Evolutionary conservation across 2,113 vertebrate genomes (phyloP).

Genomic region (Solenodon paradoxus): DNA sequence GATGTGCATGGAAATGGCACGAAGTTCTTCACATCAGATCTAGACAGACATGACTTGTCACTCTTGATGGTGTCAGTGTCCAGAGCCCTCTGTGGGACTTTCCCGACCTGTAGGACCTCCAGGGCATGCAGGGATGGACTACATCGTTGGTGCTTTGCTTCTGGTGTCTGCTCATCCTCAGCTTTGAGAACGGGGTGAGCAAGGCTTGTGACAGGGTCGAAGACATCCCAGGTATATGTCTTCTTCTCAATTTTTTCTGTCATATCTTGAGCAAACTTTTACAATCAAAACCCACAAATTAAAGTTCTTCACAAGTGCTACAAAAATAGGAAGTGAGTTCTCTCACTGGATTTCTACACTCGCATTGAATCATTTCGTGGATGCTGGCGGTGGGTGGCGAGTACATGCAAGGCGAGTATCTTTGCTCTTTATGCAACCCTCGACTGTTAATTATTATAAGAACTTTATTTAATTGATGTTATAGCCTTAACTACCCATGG

Average conservation of each 20-base stretch:
- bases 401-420: background rate
- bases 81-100: background rate
- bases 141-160: background rate
- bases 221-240: background rate
- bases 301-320: background rate
- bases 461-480: background rate
- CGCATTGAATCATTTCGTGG: background rate
- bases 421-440: background rate
- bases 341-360: background rate
- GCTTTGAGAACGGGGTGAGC: background rate
- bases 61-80: background rate
- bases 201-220: background rate
- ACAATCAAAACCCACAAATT: background rate
- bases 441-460: slow-evolving; percentile 36
- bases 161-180: background rate
- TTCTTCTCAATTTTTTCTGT: background rate
- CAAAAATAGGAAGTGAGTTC: background rate
- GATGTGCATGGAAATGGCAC: background rate
- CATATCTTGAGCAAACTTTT: background rate
- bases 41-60: background rate
- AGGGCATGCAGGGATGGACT: fast-evolving
- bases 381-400: background rate
- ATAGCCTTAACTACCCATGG: background rate
- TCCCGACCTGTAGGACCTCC: background rate
- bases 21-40: background rate